Evolutionary conservation across 1,140 invertebrate genomes (phyloP).

Genomic region (Homalodisca vitripennis): DNA sequence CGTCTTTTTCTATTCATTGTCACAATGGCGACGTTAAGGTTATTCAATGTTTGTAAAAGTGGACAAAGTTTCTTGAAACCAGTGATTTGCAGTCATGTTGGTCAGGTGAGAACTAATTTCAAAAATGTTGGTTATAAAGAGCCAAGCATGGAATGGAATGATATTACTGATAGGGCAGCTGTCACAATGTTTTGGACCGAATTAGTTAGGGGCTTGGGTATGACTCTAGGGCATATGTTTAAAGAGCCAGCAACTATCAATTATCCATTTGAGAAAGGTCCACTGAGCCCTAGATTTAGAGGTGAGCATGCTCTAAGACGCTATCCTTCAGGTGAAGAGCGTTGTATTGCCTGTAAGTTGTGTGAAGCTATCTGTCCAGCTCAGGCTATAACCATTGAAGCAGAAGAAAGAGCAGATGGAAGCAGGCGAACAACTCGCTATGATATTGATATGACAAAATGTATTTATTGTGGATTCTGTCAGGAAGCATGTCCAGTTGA

Average conservation of each 20-base stretch:
- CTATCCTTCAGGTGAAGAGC: conserved; percentile 96
- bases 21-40: neutral
- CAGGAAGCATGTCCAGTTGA: conserved; percentile 99
- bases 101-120: neutral
- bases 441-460: conserved; percentile 99
- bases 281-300: conserved; percentile 91
- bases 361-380: conserved; percentile 99
- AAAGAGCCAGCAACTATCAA: conserved; percentile 98
- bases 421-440: conserved; percentile 95
- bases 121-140: conserved; percentile 58
- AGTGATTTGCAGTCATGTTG: neutral
- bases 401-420: conserved; percentile 93
- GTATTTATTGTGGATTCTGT: conserved; percentile 99
- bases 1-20: too few species aligned
- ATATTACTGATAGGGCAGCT: conserved; percentile 68
- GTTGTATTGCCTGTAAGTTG: conserved; percentile 98
- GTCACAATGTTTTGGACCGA: conserved; percentile 73
- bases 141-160: conserved; percentile 60
- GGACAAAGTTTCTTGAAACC: neutral
- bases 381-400: conserved; percentile 98
- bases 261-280: conserved; percentile 98
- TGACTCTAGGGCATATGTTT: conserved; percentile 82
- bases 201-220: conserved; percentile 63
- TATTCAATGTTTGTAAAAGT: neutral
- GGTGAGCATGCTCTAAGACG: conserved; percentile 95